Conservation (phyloP, 2,113 vertebrate genomes). For the Ceyx melanurus region DNA sequence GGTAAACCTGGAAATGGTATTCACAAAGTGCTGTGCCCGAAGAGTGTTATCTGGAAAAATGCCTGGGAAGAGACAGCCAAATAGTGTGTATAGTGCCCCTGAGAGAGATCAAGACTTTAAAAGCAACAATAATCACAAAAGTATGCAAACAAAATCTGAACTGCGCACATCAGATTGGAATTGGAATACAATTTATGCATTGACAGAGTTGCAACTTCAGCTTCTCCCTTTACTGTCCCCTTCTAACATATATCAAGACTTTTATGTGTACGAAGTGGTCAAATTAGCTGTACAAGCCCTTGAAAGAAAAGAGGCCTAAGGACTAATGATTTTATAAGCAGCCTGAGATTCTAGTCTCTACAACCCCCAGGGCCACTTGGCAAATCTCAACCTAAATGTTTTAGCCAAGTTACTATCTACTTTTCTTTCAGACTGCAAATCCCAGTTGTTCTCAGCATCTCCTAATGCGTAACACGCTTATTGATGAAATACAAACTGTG, state of each 20-base stretch:
- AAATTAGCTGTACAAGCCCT: neutral
- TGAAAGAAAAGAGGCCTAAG: neutral
- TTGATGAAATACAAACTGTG: conserved; percentile 19
- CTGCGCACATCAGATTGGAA: neutral
- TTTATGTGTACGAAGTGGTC: neutral
- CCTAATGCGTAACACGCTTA: neutral
- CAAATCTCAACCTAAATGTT: conserved; percentile 25
- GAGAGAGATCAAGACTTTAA: neutral
- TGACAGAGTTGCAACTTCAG: neutral
- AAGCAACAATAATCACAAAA: neutral
- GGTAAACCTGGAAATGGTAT: neutral
- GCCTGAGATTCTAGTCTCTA: neutral
- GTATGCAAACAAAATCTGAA: neutral
- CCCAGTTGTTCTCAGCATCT: conserved; percentile 19
- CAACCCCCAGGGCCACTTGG: neutral
- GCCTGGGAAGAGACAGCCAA: neutral
- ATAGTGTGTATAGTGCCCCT: neutral
- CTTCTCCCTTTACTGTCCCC: neutral
- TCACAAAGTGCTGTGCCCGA: neutral
- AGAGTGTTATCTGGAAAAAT: neutral
- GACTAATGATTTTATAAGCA: neutral
- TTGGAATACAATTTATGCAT: neutral
- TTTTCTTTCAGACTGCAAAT: conserved; percentile 46
- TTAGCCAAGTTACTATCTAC: neutral
- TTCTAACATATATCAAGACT: neutral